Evolutionary conservation across 2,888 invertebrate genomes (phyloP), one percentile per base, ranked within the genome.

Genomic region (Drosophila fungiperda): DNA sequence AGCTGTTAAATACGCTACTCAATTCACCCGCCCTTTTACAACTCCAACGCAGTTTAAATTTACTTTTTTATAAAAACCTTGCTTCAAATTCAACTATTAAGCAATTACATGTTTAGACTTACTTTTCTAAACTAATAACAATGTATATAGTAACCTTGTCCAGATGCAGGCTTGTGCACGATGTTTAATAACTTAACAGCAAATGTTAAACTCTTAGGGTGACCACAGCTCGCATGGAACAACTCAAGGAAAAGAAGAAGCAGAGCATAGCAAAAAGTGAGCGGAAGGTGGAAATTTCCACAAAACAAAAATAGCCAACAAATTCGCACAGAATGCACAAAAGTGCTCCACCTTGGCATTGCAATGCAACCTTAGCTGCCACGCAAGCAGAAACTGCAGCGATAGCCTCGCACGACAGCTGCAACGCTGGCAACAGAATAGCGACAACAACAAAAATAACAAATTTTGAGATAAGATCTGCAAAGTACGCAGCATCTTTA

Each of bases 301-400:
- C 76, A 79, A 79, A 76, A 76, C 75, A 84, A 68, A 76, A 68
- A 78, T 78, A 73, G 65, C 68, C 61, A 78, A 53, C 59, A 58
- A 73, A 62, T 69, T 76, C 68, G 81, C 80, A 83, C 88, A 80
- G 70, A 78, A 87, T 87, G 87, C 90, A 86, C 79, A 83, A 82
- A 86, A 86, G 86, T 74, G 90, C 86, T 75, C 87, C 87, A 83
- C 87, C 87, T 69, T 87, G 87, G 87, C 86, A 81, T 68, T 71
- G 68, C 38, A 35, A 53, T 52, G 67, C 63, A 69, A 66, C 50
- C 40, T 52, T 45, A 32, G 57, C 49, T 78, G 81, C 86, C 86
- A 87, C 72, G 81, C 70, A 66, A 68, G 63, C 81, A 76, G 26
- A 62, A 12, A 12, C 54, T 38, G 40, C 33, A 23, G 50, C 42